Evolutionary conservation across 2,113 vertebrate species (phyloP).

Genomic region (Rhea pennata): DNA sequence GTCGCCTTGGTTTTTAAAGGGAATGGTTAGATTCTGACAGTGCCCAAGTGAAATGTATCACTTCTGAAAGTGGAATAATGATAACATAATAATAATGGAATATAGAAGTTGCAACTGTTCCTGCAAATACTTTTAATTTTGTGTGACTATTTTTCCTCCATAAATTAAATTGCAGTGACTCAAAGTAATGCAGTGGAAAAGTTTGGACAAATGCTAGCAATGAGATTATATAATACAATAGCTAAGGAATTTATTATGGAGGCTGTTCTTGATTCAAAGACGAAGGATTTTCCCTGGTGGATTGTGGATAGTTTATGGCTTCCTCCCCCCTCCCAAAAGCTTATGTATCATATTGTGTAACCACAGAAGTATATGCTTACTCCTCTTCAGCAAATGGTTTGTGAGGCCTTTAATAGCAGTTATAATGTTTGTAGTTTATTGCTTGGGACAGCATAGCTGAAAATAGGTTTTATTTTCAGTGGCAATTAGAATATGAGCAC

Average conservation of each 20-base stretch:
- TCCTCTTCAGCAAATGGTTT: neutral
- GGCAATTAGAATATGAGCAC: neutral
- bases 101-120: neutral
- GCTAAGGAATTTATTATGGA: constrained; percentile 36
- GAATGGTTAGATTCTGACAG: neutral
- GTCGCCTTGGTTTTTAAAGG: neutral
- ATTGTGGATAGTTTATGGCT: constrained; percentile 45
- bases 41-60: neutral
- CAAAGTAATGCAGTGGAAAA: constrained; percentile 29
- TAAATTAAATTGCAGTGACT: neutral
- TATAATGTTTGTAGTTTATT: neutral
- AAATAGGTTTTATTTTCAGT: constrained; percentile 7
- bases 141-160: neutral
- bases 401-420: neutral
- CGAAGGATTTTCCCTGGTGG: neutral
- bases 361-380: neutral
- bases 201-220: constrained; percentile 5
- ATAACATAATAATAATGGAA: neutral
- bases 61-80: neutral
- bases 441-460: neutral
- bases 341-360: neutral
- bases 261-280: constrained; percentile 42
- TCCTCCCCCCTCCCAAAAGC: neutral
- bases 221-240: constrained; percentile 59
- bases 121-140: neutral